phyloP scores from a whole-genome alignment of 2,888 invertebrate species.

The Epinotia ramella region DNA sequence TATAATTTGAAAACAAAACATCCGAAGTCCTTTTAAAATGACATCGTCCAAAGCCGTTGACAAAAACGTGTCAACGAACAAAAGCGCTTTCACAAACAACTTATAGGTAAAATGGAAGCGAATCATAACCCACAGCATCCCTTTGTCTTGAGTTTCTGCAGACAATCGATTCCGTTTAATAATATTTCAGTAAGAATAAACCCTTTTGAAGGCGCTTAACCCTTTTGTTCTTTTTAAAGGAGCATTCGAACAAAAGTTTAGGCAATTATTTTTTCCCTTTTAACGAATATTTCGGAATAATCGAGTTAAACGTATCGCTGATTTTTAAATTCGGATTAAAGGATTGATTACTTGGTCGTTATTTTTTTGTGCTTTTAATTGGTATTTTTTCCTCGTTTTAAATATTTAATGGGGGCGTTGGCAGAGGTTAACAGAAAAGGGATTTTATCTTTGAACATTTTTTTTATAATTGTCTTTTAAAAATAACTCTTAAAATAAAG shows the following conservation, averaged over 20 bases:
- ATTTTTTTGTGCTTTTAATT: slow-evolving; percentile 26
- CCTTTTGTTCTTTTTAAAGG: slow-evolving; percentile 68
- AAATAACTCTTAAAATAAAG: too few relatives aligned
- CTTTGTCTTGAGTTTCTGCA: slow-evolving; percentile 63
- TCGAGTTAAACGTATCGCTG: slow-evolving; percentile 40
- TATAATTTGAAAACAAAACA: neutral
- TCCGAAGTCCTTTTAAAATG: slow-evolving; percentile 26
- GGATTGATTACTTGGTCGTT: slow-evolving; percentile 41
- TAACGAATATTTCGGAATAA: slow-evolving; percentile 35
- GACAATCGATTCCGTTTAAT: slow-evolving; percentile 75
- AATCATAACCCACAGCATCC: slow-evolving; percentile 59
- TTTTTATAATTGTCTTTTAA: neutral
- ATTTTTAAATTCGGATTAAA: slow-evolving; percentile 37
- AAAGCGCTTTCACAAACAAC: slow-evolving; percentile 59
- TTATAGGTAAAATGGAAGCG: slow-evolving; percentile 57
- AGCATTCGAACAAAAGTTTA: slow-evolving; percentile 64
- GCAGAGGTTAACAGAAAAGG: neutral
- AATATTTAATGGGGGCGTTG: neutral
- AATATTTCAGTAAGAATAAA: slow-evolving; percentile 76
- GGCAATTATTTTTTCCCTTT: slow-evolving; percentile 72
- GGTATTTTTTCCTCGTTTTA: slow-evolving; percentile 13
- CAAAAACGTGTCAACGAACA: slow-evolving; percentile 51
- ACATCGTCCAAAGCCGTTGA: slow-evolving; percentile 32
- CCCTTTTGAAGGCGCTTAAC: slow-evolving; percentile 60
- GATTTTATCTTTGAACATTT: neutral